A percentile compares a stretch with the other conserved stretches of the same genome.
Evolutionary conservation across 2,797 vertebrate genomes (phyloP).

Genomic region (Mustela erminea): DNA sequence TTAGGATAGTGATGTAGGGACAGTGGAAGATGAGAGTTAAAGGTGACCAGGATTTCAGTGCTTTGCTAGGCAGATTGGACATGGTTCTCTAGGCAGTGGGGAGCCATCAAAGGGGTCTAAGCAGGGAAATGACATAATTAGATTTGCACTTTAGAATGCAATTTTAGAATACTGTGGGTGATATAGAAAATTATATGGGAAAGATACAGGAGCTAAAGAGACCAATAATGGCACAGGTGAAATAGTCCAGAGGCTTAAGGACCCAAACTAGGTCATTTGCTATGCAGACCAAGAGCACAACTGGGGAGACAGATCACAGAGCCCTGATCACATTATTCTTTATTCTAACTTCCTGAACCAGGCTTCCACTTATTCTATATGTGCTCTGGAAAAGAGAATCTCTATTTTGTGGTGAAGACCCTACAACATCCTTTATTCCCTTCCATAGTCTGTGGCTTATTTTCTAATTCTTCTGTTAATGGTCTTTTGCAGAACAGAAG

Average conservation of each 20-base stretch:
- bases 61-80: not conserved
- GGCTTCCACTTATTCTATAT: not conserved
- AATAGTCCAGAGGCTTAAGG: not conserved
- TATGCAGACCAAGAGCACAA: not conserved
- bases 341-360: not conserved
- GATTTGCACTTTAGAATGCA: not conserved
- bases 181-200: not conserved
- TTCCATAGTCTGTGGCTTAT: not conserved
- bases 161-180: not conserved
- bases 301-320: not conserved
- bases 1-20: not conserved
- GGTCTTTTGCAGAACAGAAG: not conserved
- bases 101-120: conserved; percentile 29
- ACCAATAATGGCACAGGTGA: not conserved
- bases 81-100: not conserved
- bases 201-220: not conserved
- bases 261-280: not conserved
- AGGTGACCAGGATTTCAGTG: not conserved
- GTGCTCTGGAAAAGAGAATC: not conserved
- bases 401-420: not conserved
- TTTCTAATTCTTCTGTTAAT: not conserved
- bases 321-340: not conserved
- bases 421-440: not conserved
- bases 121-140: not conserved
- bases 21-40: not conserved